These are phyloP conservation scores for Diorhabda carinulata DNA, from an alignment of 1,140 invertebrate genomes.

Conservation along the genomic window DNA sequence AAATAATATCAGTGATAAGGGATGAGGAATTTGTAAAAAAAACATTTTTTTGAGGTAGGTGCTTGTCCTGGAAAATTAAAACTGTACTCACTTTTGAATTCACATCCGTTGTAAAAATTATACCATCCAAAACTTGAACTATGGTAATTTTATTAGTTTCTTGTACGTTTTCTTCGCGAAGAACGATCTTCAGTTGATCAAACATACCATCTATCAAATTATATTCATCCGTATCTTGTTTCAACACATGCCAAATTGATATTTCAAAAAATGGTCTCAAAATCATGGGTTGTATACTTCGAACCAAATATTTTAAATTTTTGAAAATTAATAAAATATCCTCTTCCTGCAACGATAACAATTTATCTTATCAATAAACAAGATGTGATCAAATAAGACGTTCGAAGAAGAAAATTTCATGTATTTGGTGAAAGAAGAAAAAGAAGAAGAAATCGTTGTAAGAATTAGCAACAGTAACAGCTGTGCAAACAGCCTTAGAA, in stretches of 20 bases:
- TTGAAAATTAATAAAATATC: slow-evolving; percentile 37
- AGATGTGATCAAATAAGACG: too few relatives aligned
- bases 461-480: too few relatives aligned
- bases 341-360: slow-evolving; percentile 26
- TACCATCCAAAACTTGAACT: slow-evolving; percentile 31
- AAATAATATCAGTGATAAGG: too few relatives aligned
- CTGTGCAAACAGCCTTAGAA: too few relatives aligned
- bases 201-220: slow-evolving; percentile 23
- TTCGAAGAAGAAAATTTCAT: too few relatives aligned
- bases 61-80: slow-evolving; percentile 41
- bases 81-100: neutral
- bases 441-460: too few relatives aligned
- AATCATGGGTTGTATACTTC: slow-evolving; percentile 46
- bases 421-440: too few relatives aligned
- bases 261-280: slow-evolving; percentile 48
- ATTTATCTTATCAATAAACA: too few relatives aligned
- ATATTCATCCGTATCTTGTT: slow-evolving; percentile 23
- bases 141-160: slow-evolving; percentile 41
- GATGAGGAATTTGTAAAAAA: too few relatives aligned
- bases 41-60: neutral
- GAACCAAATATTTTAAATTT: slow-evolving; percentile 48
- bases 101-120: slow-evolving; percentile 17
- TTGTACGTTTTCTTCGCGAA: slow-evolving; percentile 36
- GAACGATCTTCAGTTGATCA: slow-evolving; percentile 31
- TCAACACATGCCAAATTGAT: slow-evolving; percentile 38